Evolutionary conservation across 2,113 vertebrate genomes (phyloP), one percentile per base, ranked within the genome.

Genomic region (Caretta caretta): DNA sequence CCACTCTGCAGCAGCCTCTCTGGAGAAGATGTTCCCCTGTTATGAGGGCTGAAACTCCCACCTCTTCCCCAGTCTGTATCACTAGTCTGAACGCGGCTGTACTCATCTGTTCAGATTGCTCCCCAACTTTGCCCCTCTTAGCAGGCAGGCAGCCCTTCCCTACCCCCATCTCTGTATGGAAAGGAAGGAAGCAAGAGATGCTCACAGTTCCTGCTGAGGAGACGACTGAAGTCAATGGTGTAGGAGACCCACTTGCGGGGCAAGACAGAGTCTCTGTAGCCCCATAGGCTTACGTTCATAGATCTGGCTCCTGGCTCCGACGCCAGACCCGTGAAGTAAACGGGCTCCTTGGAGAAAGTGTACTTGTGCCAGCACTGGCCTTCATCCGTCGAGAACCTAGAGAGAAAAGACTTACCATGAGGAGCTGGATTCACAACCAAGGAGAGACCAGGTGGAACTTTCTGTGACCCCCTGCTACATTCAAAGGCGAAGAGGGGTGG

Each of bases 241-340:
- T 99, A 98, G 76, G 99, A 99, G 76, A 99, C 98, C 99, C 99
- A 99, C 86, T 99, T 97, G 50, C 98, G 98, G 86, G 95, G 98
- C 38, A 98, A 96, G 91, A 98, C 96, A 76, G 96, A 97, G 2
- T 98, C 98, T 25, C 97, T 96, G 98, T 99, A 99, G 25, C 99
- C 99, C 99, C 99, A 99, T 78, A 99, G 93, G 96, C 99, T 99
- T 97, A 99, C 98, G 27, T 99, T 99, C 98, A 99, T 99, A 72
- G 99, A 99, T 53, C 98, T 98, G 5, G 99, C 99, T 6, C 99
- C 99, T 0, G 99, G 99, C 94, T 99, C 99, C 0, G 99, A 99
- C 12, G 99, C 99, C 83, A 99, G 97, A 3, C 99, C 99, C 0
- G 99, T 99, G 94, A 99, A 99, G 97, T 98, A 98, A 75, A 99